These are phyloP conservation scores for Siderastrea radians DNA, from an alignment of 92 coral and sea anemone species.

Conservation along the genomic window DNA sequence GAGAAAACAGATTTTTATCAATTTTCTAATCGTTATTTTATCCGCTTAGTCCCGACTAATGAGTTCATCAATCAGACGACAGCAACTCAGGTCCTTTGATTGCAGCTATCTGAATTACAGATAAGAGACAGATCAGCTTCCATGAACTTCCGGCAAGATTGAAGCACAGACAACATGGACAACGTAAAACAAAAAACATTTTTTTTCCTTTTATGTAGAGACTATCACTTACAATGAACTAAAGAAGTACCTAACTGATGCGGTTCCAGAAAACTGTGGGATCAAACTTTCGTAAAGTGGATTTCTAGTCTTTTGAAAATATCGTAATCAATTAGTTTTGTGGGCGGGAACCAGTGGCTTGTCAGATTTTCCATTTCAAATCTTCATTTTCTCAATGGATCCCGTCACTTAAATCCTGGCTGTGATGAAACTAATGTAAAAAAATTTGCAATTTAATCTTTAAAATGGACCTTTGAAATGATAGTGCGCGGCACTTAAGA, in stretches of 20 bases:
- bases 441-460: neutral
- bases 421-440: neutral
- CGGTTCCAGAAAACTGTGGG: too few relatives aligned
- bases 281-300: neutral
- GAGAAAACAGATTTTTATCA: neutral
- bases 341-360: neutral
- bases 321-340: constrained; percentile 11
- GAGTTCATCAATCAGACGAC: neutral
- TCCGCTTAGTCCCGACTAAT: too few relatives aligned
- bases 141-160: neutral
- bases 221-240: neutral
- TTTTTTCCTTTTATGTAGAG: too few relatives aligned
- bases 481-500: too few relatives aligned
- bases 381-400: neutral
- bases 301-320: neutral
- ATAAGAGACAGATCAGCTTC: neutral
- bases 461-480: neutral
- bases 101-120: constrained; percentile 10
- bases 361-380: neutral
- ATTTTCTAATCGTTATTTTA: too few relatives aligned
- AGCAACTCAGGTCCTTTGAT: neutral
- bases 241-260: too few relatives aligned
- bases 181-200: too few relatives aligned
- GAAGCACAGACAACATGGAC: neutral
- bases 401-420: neutral